phyloP scores from a whole-genome alignment of 2,797 vertebrate species.

The Thripadectes ignobilis region DNA sequence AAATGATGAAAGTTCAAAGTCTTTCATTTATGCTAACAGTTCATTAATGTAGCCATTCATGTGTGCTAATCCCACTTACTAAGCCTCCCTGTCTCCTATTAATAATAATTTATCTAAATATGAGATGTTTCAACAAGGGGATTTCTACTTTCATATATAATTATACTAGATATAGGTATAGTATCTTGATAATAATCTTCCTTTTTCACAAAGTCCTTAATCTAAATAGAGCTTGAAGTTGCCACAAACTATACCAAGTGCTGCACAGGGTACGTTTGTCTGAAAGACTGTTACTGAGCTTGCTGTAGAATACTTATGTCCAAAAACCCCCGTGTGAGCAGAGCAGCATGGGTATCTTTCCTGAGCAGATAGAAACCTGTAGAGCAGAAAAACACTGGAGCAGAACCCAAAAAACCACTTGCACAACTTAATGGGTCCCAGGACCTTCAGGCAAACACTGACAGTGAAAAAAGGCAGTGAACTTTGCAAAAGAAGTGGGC shows the following conservation, averaged over 20 bases:
- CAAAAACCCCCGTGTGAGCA: not conserved
- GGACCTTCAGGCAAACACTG: not conserved
- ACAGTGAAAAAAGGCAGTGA: not conserved
- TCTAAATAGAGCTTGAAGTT: not conserved
- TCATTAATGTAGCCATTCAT: constrained; percentile 37
- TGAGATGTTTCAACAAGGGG: constrained; percentile 20
- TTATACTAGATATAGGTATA: not conserved
- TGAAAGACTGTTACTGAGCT: not conserved
- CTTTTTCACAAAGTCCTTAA: constrained; percentile 9
- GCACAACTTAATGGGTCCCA: not conserved
- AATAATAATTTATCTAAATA: constrained; percentile 41
- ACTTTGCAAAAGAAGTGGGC: not conserved
- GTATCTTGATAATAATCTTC: not conserved
- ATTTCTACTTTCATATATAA: constrained; percentile 14
- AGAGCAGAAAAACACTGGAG: not conserved
- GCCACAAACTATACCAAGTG: not conserved
- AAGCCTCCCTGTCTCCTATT: not conserved
- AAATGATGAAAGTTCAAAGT: constrained; percentile 42
- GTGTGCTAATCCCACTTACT: constrained; percentile 36
- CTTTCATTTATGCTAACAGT: constrained; percentile 27
- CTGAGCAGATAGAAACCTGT: not conserved
- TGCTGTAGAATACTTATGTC: not conserved
- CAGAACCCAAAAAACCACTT: not conserved
- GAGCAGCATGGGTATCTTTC: not conserved
- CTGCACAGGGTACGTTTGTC: not conserved